Base-by-base conservation (phyloP, 1,140 invertebrate species). In the Calephelis nemesis region DNA sequence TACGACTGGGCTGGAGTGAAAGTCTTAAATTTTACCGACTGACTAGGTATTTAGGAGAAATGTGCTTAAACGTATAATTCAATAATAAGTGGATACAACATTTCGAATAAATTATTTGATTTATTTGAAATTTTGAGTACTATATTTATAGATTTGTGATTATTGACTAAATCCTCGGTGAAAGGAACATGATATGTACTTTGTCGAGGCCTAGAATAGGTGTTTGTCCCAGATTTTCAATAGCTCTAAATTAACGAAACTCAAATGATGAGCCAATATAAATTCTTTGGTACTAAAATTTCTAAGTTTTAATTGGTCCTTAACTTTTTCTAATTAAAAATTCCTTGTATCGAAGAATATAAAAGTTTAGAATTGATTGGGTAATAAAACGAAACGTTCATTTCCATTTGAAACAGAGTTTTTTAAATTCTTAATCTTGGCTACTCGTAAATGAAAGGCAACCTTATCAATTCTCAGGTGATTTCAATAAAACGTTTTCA, bases 401-500 rank as follows among this genome's bases (percentile, higher is more conserved):
- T 68, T 65, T 49, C 65, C 65, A 74, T 72, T 68, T 76, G 67
- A 70, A 74, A 67, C 63, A 63, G 65, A 74, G 69, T 40, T 62
- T 74, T 76, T 69, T 68, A 62, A 74, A 74, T 68, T 67, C 69
- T 73, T 63, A 62, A 70, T 71, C 67, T 72, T 69, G 65, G 67
- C 73, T 65, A 72, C 47, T 58, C 54, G 54, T 68, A 74, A 74
- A 73, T 70, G 66, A 66, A 68, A 68, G 69, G 71, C 67, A 62
- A 69, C 76, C 68, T 79, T 82, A 86, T 88, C 75, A 84, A 85
- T 86, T 79, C 74, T 54, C 72, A 70, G 69, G 74, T 80, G 83
- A 85, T 80, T 84, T 88, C 82, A 85, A 88, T 88, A 76, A 80
- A 77, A 65, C 74, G 64, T 72, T 79, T 80, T 79, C 75, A 79